Evolutionary conservation across 2,888 invertebrate species (phyloP), one percentile per base, ranked within the genome.

Genomic region (Hypomecis atomaria): DNA sequence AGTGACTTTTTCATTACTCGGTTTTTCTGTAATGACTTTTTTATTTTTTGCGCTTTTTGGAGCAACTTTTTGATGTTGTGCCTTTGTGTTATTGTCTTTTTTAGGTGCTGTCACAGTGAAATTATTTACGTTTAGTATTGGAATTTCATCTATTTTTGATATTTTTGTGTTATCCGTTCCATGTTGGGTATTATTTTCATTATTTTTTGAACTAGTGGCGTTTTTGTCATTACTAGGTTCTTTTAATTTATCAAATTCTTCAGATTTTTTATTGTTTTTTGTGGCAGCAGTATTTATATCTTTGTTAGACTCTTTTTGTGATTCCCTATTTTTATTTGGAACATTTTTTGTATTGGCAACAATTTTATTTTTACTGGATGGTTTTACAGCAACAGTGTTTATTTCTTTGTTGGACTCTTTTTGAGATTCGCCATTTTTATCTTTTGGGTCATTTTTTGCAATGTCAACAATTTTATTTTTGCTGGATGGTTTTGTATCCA

Each of bases 341-440:
- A 36, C 49, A 9, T 45, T 47, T 49, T 59, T 55, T 56, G 59
- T 38, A 53, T 6, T 55, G n/a, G 38, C 8, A 10, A 23, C 5
- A 5, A 11, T 43, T 4, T 43, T 11, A 33, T 23, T 23, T 23
- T 23, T 23, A 3, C 23, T 23, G 23, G 3, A 23, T 23, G 23
- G 23, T 23, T 23, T 23, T 23, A n/a, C n/a, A n/a, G n/a, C n/a
- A n/a, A n/a, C n/a, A n/a, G n/a, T n/a, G n/a, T n/a, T n/a, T n/a
- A n/a, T n/a, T n/a, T n/a, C n/a, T n/a, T n/a, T n/a, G n/a, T n/a
- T n/a, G n/a, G n/a, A n/a, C n/a, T n/a, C n/a, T n/a, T n/a, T n/a
- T n/a, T 60, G 71, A 36, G 37, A 43, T 56, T 71, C 68, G 44
- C 43, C 11, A n/a, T 55, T 53, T 55, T 59, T 69, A 47, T 58